These are phyloP conservation scores for Dynastes grantii DNA, from an alignment of 2,888 invertebrate genomes.

Conservation along the genomic window DNA sequence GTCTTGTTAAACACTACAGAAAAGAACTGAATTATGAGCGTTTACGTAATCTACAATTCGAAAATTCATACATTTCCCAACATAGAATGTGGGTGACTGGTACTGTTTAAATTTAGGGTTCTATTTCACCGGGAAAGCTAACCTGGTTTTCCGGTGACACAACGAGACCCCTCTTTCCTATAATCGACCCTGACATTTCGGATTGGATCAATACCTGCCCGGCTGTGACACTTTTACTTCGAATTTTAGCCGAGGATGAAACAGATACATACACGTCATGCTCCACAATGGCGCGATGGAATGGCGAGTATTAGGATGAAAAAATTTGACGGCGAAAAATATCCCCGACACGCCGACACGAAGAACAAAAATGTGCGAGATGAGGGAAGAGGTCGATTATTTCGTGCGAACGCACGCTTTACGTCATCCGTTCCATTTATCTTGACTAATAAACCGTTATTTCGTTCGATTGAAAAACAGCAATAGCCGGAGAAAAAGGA, in stretches of 20 bases:
- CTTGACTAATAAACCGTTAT: conserved; percentile 40
- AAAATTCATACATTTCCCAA: background rate
- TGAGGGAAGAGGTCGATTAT: conserved; percentile 18
- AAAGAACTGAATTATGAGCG: background rate
- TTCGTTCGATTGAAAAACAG: conserved; percentile 34
- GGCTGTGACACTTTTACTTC: conserved; percentile 43
- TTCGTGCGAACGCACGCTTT: conserved; percentile 35
- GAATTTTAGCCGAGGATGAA: conserved; percentile 32
- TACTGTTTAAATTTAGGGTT: conserved; percentile 43
- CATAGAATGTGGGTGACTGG: conserved; percentile 12
- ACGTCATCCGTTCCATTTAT: conserved; percentile 41
- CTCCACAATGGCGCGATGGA: background rate
- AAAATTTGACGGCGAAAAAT: conserved; percentile 38
- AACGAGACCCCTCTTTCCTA: conserved; percentile 7
- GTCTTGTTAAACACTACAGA: no score
- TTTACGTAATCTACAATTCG: conserved; percentile 7
- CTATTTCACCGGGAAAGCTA: conserved; percentile 21
- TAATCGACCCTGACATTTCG: conserved; percentile 47
- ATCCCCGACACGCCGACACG: conserved; percentile 8
- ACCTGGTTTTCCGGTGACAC: conserved; percentile 44
- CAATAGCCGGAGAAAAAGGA: conserved; percentile 19
- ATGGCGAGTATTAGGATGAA: background rate
- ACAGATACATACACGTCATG: background rate
- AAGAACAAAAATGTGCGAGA: background rate
- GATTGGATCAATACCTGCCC: conserved; percentile 36